A percentile compares a stretch with the other conserved stretches of the same genome.
Evolutionary conservation across 2,888 invertebrate species (phyloP).

Genomic region (Tetrapedia diversipes): DNA sequence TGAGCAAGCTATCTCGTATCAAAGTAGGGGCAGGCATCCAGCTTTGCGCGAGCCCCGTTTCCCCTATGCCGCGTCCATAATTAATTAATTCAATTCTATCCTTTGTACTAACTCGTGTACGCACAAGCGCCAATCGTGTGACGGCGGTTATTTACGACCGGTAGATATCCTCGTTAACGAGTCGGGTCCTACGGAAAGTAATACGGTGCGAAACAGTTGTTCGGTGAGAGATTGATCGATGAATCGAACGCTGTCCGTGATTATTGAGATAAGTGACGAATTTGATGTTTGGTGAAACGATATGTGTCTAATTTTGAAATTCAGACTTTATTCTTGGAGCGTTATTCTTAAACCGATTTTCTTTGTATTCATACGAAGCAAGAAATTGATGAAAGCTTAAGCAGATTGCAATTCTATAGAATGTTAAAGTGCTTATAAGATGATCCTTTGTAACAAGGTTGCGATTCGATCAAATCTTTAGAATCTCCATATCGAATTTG

Average conservation of each 20-base stretch:
- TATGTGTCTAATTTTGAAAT: no score
- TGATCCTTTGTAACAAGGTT: no score
- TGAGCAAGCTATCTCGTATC: slow-evolving; percentile 37
- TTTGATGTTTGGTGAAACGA: not conserved
- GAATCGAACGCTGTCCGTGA: no score
- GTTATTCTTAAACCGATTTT: no score
- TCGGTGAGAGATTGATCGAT: not conserved
- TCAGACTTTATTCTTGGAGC: no score
- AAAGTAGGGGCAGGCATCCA: not conserved
- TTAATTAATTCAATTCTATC: slow-evolving; percentile 42
- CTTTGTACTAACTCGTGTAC: slow-evolving; percentile 5
- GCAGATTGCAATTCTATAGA: no score
- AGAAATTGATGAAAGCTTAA: no score
- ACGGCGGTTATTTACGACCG: not conserved
- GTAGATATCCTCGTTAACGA: not conserved
- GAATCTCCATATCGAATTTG: not conserved
- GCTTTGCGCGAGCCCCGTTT: not conserved
- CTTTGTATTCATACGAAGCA: no score
- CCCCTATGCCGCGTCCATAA: slow-evolving; percentile 13
- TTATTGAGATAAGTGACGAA: not conserved
- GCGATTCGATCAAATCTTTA: not conserved
- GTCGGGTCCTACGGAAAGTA: not conserved
- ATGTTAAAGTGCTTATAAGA: no score
- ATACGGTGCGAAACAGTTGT: not conserved
- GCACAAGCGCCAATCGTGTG: not conserved